Base-by-base conservation (phyloP, 2,113 vertebrate species). In the Alethe castanea region DNA sequence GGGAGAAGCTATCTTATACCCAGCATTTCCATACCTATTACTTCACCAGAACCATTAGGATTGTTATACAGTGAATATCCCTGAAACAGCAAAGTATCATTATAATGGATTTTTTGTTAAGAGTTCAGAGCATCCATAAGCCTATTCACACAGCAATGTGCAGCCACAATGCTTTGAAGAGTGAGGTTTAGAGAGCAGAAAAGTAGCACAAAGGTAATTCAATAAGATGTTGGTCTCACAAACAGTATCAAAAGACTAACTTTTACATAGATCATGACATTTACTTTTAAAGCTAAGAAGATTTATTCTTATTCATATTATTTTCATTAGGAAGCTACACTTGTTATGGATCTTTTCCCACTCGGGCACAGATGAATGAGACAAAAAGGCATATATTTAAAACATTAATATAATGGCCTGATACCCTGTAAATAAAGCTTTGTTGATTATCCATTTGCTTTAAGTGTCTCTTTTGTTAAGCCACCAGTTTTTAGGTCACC, bases 171-270 rank as follows among this genome's bases (percentile, higher is more conserved):
- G 94, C 96, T 95, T 96, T 94, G 92, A 93, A 94, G 90, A 91
- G 83, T 56, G 54, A 74, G 93, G 83, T 97, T 96, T 94, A 84
- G 77, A 92, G 76, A 94, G 77, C 44, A 54, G 72, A 94, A 97
- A 95, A 92, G 90, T 66, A 96, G 80, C 94, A 93, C 90, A 96
- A 95, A 92, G 88, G 80, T 96, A 96, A 94, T 95, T 94, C 92
- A 95, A 72, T 96, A 89, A 96, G 88, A 95, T 94, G 88, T 90
- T 94, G 92, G 91, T 94, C 88, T 95, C 84, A 78, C 91, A 97
- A 97, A 97, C 94, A 95, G 92, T 87, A 95, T 92, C 90, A 96
- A 97, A 97, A 96, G 95, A 92, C 90, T 88, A 94, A 95, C 88
- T 97, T 95, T 92, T 88, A 91, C 94, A 95, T 57, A 94, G 84